Evolutionary conservation across 2,797 vertebrate genomes (phyloP).

Genomic region (Dicrostonyx torquatus): DNA sequence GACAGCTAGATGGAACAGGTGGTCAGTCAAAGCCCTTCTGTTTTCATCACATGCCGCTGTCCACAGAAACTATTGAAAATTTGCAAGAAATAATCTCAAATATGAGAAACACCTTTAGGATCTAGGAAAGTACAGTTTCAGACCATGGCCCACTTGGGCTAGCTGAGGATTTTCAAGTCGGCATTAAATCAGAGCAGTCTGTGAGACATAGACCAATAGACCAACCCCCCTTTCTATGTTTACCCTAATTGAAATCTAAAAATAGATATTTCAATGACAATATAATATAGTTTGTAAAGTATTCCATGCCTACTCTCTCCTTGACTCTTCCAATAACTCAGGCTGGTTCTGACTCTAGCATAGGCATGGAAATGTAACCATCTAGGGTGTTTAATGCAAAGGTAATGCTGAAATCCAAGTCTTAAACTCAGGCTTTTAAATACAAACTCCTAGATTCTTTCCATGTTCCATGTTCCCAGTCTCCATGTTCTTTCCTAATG

Average conservation of each 20-base stretch:
- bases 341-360: background rate
- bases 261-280: background rate
- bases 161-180: background rate
- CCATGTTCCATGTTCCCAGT: background rate
- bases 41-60: background rate
- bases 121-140: background rate
- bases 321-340: background rate
- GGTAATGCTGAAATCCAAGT: background rate
- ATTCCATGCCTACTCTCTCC: background rate
- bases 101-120: background rate
- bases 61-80: background rate
- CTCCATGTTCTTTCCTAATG: background rate
- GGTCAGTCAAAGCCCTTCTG: background rate
- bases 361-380: background rate
- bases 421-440: background rate
- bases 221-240: background rate
- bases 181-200: background rate
- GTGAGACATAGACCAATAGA: background rate
- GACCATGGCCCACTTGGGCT: background rate
- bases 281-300: background rate
- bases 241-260: background rate
- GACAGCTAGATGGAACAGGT: background rate
- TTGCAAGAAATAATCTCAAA: background rate
- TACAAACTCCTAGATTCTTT: background rate
- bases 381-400: background rate